Conservation (phyloP, 2,113 vertebrate genomes). For the Melanostigma gelatinosum region DNA sequence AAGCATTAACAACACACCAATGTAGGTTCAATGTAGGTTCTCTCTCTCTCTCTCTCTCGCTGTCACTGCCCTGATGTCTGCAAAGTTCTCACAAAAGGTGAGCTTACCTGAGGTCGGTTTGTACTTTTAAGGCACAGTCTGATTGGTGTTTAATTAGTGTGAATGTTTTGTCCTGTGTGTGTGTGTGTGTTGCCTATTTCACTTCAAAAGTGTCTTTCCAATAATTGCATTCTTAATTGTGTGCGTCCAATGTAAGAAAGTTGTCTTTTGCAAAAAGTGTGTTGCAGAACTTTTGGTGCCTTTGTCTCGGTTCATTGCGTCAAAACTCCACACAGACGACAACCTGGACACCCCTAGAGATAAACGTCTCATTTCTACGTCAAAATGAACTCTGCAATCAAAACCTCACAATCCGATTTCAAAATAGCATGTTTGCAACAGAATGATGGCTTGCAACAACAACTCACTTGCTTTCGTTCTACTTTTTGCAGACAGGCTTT, state of each 20-base stretch:
- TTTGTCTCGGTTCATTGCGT: not conserved
- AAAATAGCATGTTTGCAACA: not conserved
- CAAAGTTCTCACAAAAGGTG: too few species aligned
- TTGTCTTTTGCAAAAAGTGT: not conserved
- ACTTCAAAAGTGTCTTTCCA: not conserved
- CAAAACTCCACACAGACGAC: not conserved
- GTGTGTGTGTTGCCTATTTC: not conserved
- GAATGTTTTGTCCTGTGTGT: too few species aligned
- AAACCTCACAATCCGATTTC: not conserved
- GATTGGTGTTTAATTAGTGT: too few species aligned
- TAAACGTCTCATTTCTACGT: not conserved
- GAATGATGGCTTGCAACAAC: not conserved
- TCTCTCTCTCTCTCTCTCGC: too few species aligned
- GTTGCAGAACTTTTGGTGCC: not conserved
- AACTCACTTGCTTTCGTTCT: too few species aligned
- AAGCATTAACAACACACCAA: not conserved
- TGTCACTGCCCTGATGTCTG: not conserved
- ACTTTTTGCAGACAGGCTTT: too few species aligned
- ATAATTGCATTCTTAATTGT: not conserved
- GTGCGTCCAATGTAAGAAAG: not conserved
- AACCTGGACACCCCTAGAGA: not conserved
- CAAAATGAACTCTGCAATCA: too few species aligned
- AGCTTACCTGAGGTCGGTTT: too few species aligned
- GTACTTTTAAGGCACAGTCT: too few species aligned
- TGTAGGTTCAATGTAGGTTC: too few species aligned